Percentiles rank a stretch among this genome's conserved stretches.
Conservation (phyloP, 2,113 vertebrate species). For the Cottus gobio region DNA sequence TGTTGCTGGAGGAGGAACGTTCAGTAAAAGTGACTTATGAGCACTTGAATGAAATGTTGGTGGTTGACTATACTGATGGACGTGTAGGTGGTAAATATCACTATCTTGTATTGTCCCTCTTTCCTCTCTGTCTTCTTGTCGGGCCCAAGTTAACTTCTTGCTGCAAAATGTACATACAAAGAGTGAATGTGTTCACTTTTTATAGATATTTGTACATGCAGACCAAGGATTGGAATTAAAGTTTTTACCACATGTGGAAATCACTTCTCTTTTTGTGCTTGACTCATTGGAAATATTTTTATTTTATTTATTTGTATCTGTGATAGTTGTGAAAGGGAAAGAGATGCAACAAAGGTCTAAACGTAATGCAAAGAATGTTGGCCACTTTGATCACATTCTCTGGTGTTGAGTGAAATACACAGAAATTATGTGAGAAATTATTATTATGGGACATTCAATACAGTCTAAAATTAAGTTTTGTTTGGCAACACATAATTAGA, state of each 20-base stretch:
- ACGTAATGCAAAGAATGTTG: background rate
- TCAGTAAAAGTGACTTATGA: conserved; percentile 45
- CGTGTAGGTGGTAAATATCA: conserved; percentile 46
- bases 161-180: conserved; percentile 76
- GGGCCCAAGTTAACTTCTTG: conserved; percentile 47
- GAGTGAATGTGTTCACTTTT: conserved; percentile 80
- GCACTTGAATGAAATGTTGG: conserved; percentile 49
- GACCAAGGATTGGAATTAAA: conserved; percentile 71
- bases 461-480: too few relatives aligned
- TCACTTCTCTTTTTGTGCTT: background rate
- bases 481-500: too few relatives aligned
- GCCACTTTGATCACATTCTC: background rate
- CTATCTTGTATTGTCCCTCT: conserved; percentile 44
- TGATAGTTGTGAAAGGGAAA: background rate
- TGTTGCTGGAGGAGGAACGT: conserved; percentile 46
- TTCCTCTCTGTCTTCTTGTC: conserved; percentile 39
- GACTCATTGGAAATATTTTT: background rate
- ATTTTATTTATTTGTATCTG: background rate
- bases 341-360: background rate
- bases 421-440: background rate
- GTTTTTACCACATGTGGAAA: conserved; percentile 74
- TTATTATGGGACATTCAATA: background rate
- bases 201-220: conserved; percentile 81
- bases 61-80: conserved; percentile 36
- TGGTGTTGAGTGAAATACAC: background rate